These are phyloP conservation scores for Tipula vernalis DNA, from an alignment of 2,888 invertebrate species.

Conservation along the genomic window DNA sequence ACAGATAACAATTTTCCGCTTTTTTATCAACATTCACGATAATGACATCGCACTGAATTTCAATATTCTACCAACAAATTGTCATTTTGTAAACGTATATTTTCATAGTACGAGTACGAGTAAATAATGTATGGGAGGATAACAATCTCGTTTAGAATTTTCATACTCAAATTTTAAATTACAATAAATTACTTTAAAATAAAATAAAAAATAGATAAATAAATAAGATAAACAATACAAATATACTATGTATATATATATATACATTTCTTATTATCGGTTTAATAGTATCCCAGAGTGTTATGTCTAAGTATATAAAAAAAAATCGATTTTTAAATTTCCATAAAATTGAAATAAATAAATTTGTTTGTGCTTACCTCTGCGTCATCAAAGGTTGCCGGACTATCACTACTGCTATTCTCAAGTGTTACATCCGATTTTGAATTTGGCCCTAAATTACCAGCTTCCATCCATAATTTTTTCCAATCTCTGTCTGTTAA, in stretches of 20 bases:
- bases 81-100: not conserved
- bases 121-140: not conserved
- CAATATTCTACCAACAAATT: not conserved
- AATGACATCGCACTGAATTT: not conserved
- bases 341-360: constrained; percentile 13
- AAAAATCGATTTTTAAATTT: not conserved
- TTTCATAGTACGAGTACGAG: not conserved
- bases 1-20: not conserved
- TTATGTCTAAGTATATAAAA: not conserved
- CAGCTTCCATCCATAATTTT: constrained; percentile 35
- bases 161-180: not conserved
- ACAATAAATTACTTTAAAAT: not conserved
- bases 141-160: not conserved
- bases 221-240: not conserved
- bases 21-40: not conserved
- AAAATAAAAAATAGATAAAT: not conserved
- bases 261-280: not conserved
- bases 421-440: constrained; percentile 34
- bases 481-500: constrained; percentile 38
- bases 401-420: constrained; percentile 29
- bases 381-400: constrained; percentile 35
- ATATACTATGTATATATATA: not conserved
- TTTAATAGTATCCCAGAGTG: not conserved
- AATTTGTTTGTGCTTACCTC: constrained; percentile 28
- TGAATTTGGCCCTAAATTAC: constrained; percentile 32